Evolutionary conservation across 2,113 vertebrate species (phyloP).

Genomic region (Nibea albiflora): DNA sequence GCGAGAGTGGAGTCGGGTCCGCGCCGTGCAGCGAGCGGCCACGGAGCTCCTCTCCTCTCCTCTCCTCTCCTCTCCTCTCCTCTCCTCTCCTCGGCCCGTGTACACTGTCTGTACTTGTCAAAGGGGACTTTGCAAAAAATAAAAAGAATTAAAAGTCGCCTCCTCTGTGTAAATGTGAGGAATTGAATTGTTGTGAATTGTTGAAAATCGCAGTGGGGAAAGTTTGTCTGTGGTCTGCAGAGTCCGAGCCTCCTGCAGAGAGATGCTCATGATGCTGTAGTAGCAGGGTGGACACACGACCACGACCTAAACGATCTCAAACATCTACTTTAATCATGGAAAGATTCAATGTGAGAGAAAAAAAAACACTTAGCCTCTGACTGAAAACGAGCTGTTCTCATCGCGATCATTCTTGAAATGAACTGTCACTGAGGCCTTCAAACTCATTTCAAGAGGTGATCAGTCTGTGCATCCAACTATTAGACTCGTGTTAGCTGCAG

Average conservation of each 20-base stretch:
- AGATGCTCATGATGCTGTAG: neutral
- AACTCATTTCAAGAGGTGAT: neutral
- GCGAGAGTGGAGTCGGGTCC: conserved; percentile 68
- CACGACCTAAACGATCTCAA: neutral
- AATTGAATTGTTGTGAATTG: no score
- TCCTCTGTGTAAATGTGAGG: neutral
- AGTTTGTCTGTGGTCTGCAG: conserved; percentile 12
- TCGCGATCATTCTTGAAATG: no score
- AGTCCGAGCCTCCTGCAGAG: neutral
- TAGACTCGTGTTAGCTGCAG: conserved; percentile 10
- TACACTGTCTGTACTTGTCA: neutral
- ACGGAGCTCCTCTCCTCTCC: conserved; percentile 39
- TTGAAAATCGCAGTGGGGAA: neutral
- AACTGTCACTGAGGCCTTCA: neutral
- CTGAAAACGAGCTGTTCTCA: neutral
- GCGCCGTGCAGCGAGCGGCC: conserved; percentile 45
- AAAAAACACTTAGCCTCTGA: neutral
- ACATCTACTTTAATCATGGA: neutral
- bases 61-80: neutral
- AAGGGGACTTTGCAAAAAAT: neutral
- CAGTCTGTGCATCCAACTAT: neutral
- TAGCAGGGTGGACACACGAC: neutral
- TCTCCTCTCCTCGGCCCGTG: neutral
- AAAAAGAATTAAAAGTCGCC: neutral
- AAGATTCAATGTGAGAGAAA: neutral